A percentile compares a stretch with the other conserved stretches of the same genome.
phyloP scores from a whole-genome alignment of 2,888 invertebrate genomes.

The Acleris cristana region DNA sequence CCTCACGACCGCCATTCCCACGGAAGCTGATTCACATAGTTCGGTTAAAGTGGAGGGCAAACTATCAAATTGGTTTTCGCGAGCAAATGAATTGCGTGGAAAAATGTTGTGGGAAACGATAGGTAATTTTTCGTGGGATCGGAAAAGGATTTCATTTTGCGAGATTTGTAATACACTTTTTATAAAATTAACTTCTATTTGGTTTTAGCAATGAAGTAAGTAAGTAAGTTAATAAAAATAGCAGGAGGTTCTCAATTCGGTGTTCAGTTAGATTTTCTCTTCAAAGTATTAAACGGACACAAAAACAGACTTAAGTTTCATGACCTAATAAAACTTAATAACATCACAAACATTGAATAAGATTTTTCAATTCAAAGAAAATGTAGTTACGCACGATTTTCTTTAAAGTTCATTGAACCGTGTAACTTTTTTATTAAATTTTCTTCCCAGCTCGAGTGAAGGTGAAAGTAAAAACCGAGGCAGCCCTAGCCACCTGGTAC shows the following conservation, averaged over 20 bases:
- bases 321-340: not conserved
- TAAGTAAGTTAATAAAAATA: no score
- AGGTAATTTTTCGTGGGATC: no score
- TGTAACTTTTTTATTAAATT: conserved; percentile 27
- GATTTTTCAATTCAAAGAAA: conserved; percentile 5
- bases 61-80: conserved; percentile 7
- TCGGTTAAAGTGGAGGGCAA: conserved; percentile 6
- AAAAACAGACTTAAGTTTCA: no score
- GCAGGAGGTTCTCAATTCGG: no score
- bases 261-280: no score
- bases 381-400: conserved; percentile 23
- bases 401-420: conserved; percentile 17
- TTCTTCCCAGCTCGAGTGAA: conserved; percentile 5
- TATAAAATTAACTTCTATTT: no score
- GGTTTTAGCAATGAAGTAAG: no score
- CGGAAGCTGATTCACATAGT: conserved; percentile 27
- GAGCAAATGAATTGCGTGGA: not conserved
- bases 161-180: no score
- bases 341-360: not conserved
- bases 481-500: conserved; percentile 34
- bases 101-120: not conserved
- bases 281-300: no score
- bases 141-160: no score
- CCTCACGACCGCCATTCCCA: conserved; percentile 29
- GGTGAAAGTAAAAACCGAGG: conserved; percentile 22